phyloP scores from a whole-genome alignment of 2,888 invertebrate genomes.

The Chrysolina oricalcia region DNA sequence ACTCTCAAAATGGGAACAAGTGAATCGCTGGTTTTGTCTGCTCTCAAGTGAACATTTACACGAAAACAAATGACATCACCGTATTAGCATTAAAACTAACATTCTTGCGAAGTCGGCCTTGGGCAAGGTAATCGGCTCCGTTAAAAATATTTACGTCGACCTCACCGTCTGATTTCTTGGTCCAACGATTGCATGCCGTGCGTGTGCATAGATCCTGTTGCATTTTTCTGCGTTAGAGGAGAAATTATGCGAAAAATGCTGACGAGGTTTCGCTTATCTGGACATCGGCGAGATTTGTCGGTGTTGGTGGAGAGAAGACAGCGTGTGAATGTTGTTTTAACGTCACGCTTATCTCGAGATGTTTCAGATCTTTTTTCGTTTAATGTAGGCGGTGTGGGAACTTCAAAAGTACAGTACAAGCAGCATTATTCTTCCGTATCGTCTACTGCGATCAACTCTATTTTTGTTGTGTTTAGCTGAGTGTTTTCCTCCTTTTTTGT shows the following conservation, averaged over 20 bases:
- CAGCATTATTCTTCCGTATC: too few species aligned
- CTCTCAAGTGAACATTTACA: not conserved
- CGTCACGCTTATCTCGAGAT: too few species aligned
- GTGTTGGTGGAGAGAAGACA: not conserved
- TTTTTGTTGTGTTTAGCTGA: too few species aligned
- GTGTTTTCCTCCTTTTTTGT: too few species aligned
- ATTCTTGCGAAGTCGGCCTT: not conserved
- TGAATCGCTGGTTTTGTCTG: not conserved
- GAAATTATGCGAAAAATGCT: not conserved
- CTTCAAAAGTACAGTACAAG: too few species aligned
- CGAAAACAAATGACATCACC: constrained; percentile 9
- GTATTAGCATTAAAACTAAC: not conserved
- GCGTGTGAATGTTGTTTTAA: too few species aligned
- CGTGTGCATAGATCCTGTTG: not conserved
- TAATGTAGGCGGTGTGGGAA: too few species aligned
- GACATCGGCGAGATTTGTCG: not conserved
- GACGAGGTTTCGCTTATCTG: not conserved
- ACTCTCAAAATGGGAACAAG: too few species aligned
- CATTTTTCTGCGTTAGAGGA: constrained; percentile 4
- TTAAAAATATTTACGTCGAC: not conserved
- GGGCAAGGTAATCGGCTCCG: not conserved
- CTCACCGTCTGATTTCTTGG: not conserved
- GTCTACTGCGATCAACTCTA: too few species aligned
- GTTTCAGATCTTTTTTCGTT: too few species aligned
- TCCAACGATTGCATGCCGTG: not conserved